phyloP scores from a whole-genome alignment of 2,888 invertebrate genomes.

The Glaucopsyche alexis region DNA sequence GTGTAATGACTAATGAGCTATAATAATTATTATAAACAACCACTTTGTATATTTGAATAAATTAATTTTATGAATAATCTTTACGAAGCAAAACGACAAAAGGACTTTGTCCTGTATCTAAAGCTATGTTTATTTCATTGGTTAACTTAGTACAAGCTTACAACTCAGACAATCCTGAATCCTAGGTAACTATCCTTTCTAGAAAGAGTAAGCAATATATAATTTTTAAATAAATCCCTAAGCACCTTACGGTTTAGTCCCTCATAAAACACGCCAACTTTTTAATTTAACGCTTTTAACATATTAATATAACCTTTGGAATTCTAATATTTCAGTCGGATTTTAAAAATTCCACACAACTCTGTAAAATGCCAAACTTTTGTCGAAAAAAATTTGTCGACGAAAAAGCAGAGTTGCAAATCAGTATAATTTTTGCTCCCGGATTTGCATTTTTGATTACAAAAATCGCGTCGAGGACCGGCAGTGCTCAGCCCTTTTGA shows the following conservation, averaged over 20 bases:
- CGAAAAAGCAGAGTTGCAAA: constrained; percentile 45
- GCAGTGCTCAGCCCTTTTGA: constrained; percentile 24
- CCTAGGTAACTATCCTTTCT: too few species aligned
- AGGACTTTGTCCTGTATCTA: too few species aligned
- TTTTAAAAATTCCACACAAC: constrained; percentile 26
- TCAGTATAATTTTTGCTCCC: constrained; percentile 43
- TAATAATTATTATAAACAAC: too few species aligned
- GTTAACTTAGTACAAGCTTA: too few species aligned
- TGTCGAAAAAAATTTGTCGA: constrained; percentile 38
- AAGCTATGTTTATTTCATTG: too few species aligned
- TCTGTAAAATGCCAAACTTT: constrained; percentile 34
- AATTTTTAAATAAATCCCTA: not conserved
- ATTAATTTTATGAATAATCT: too few species aligned
- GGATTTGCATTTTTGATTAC: constrained; percentile 49
- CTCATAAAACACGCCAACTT: not conserved
- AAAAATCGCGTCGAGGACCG: constrained; percentile 43
- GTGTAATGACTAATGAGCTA: too few species aligned
- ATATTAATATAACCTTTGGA: not conserved
- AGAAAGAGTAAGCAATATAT: too few species aligned
- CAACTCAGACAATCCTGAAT: too few species aligned
- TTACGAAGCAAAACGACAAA: too few species aligned
- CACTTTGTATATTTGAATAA: too few species aligned
- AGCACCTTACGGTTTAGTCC: not conserved
- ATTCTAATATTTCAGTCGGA: not conserved
- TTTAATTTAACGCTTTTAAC: not conserved